Evolutionary conservation across 1,140 invertebrate genomes (phyloP).

Genomic region (Acromyrmex heyeri): DNA sequence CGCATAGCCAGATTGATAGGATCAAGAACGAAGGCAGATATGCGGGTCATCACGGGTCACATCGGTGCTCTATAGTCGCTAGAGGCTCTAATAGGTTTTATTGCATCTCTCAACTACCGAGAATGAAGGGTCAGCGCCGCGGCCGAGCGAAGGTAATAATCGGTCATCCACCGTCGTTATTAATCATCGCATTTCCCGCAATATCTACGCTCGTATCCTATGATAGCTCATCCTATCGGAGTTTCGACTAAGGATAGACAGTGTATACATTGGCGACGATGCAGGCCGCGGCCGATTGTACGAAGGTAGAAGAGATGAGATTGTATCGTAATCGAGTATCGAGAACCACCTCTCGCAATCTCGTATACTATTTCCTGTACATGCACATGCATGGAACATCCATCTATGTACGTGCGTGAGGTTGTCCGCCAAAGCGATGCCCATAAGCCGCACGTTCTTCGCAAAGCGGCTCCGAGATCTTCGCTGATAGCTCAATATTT

Average conservation of each 20-base stretch:
- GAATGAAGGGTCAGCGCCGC: constrained; percentile 51
- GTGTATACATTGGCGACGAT: neutral
- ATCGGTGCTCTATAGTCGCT: constrained; percentile 49
- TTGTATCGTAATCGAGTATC: constrained; percentile 58
- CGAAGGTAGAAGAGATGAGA: constrained; percentile 47
- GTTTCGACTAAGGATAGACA: constrained; percentile 1
- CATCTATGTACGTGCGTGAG: too few relatives aligned
- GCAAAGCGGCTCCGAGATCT: constrained; percentile 4
- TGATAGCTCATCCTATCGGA: neutral
- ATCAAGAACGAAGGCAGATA: constrained; percentile 59
- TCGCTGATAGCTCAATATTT: constrained; percentile 15
- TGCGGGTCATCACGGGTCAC: constrained; percentile 58
- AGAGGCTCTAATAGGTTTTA: constrained; percentile 76
- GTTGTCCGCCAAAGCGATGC: neutral
- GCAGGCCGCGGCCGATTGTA: constrained; percentile 17
- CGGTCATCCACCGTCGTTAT: constrained; percentile 60
- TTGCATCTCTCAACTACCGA: constrained; percentile 70
- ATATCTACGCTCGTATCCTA: constrained; percentile 13
- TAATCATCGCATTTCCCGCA: constrained; percentile 72
- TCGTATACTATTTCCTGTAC: constrained; percentile 40
- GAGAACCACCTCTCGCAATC: constrained; percentile 25
- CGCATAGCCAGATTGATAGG: constrained; percentile 43
- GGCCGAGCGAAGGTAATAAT: constrained; percentile 51
- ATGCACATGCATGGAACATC: neutral
- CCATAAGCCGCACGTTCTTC: constrained; percentile 30